Evolutionary conservation across 2,113 vertebrate genomes (phyloP).

Genomic region (Anser brachyrhynchus): DNA sequence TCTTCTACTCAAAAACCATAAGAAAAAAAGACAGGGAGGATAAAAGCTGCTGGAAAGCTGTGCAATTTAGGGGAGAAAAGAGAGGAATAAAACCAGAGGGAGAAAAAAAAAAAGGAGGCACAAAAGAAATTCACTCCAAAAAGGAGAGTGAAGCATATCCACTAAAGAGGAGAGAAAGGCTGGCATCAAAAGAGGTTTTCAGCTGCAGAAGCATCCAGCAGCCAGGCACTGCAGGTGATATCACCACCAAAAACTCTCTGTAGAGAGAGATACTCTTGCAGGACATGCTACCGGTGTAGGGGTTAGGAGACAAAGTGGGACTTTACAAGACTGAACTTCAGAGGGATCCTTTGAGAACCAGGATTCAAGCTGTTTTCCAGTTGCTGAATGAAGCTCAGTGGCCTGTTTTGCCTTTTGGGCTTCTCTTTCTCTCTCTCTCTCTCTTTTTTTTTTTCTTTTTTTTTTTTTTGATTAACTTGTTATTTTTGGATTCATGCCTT

Average conservation of each 20-base stretch:
- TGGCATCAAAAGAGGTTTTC: constrained; percentile 31
- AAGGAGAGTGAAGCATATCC: neutral
- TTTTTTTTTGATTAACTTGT: neutral
- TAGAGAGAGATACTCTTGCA: neutral
- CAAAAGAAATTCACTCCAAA: constrained; percentile 12
- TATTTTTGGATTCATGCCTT: constrained; percentile 28
- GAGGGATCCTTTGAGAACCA: neutral
- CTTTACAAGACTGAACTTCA: constrained; percentile 23
- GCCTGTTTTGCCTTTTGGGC: neutral
- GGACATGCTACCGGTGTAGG: neutral
- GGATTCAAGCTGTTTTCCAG: constrained; percentile 12
- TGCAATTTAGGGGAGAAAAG: constrained; percentile 34
- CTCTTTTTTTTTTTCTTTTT: neutral
- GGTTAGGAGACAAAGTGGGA: neutral
- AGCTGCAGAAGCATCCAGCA: neutral
- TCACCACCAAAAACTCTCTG: neutral
- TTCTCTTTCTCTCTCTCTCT: neutral
- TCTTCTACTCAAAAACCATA: constrained; percentile 13
- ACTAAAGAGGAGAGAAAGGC: neutral
- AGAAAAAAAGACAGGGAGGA: constrained; percentile 1
- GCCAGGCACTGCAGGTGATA: constrained; percentile 5
- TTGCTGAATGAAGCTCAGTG: neutral
- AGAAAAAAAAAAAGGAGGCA: neutral
- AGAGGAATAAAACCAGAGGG: constrained; percentile 18
- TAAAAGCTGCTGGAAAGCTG: constrained; percentile 27